Conservation (phyloP, 1,140 invertebrate genomes). For the Belonocnema kinseyi region DNA sequence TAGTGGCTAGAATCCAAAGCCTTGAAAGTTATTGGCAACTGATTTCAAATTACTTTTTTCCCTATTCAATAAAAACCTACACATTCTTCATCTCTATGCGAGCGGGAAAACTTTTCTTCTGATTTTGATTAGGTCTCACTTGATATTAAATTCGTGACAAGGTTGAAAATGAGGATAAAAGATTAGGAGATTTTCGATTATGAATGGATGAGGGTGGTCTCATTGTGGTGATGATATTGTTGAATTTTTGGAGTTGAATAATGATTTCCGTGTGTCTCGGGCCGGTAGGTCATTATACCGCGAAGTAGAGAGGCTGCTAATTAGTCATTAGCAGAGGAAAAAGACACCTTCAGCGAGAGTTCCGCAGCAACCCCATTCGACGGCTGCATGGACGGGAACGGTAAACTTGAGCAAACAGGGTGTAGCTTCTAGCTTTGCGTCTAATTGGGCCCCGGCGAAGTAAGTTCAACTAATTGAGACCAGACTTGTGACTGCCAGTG, state of each 20-base stretch:
- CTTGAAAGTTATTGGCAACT: no score
- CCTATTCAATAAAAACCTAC: no score
- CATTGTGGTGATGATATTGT: conserved; percentile 44
- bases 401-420: conserved; percentile 74
- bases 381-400: conserved; percentile 52
- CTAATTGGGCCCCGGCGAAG: conserved; percentile 76
- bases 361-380: conserved; percentile 52
- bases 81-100: no score
- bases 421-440: conserved; percentile 71
- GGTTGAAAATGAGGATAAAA: no score
- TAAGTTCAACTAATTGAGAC: conserved; percentile 77
- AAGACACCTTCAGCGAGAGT: conserved; percentile 68
- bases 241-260: conserved; percentile 67
- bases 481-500: conserved; percentile 68
- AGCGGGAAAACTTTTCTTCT: no score
- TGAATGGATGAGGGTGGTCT: background rate
- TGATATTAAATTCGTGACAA: no score
- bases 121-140: no score
- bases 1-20: no score
- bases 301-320: conserved; percentile 72
- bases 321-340: conserved; percentile 76
- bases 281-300: conserved; percentile 71
- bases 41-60: no score
- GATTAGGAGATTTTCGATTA: no score
- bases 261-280: conserved; percentile 59